Percentiles rank a stretch among this genome's conserved stretches.
These are phyloP conservation scores for Oreortyx pictus DNA, from an alignment of 2,797 vertebrate genomes.

Conservation along the genomic window DNA sequence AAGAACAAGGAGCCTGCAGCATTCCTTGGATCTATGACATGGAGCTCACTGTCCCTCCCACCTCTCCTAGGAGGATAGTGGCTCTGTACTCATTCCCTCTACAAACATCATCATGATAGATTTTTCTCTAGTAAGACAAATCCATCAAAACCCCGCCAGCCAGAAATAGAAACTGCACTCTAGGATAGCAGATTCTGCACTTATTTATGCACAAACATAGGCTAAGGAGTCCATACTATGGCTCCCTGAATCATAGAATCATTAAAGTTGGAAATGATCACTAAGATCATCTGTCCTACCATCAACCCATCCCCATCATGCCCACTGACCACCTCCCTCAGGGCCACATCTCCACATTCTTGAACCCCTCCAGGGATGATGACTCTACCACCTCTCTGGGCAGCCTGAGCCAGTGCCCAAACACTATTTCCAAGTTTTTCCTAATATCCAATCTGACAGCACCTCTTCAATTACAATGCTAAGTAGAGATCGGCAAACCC, in stretches of 20 bases:
- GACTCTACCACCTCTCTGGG: too few species aligned
- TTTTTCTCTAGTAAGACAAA: neutral
- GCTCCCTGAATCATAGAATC: neutral
- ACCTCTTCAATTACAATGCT: too few species aligned
- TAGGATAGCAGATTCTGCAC: neutral
- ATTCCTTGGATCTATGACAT: neutral
- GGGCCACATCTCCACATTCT: too few species aligned
- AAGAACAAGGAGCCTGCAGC: neutral
- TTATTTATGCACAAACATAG: neutral
- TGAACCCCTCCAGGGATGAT: too few species aligned
- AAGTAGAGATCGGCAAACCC: neutral
- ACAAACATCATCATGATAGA: neutral
- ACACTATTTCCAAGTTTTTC: too few species aligned
- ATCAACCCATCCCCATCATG: too few species aligned
- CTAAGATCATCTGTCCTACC: too few species aligned
- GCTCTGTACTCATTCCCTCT: neutral
- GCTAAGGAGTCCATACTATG: neutral
- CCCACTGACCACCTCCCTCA: too few species aligned
- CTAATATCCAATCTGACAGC: neutral
- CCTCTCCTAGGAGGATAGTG: neutral
- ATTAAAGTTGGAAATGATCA: too few species aligned
- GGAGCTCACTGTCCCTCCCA: neutral
- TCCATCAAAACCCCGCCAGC: neutral
- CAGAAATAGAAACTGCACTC: neutral
- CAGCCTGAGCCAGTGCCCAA: too few species aligned